phyloP scores from a whole-genome alignment of 2,797 vertebrate species.

The Lateolabrax maculatus region DNA sequence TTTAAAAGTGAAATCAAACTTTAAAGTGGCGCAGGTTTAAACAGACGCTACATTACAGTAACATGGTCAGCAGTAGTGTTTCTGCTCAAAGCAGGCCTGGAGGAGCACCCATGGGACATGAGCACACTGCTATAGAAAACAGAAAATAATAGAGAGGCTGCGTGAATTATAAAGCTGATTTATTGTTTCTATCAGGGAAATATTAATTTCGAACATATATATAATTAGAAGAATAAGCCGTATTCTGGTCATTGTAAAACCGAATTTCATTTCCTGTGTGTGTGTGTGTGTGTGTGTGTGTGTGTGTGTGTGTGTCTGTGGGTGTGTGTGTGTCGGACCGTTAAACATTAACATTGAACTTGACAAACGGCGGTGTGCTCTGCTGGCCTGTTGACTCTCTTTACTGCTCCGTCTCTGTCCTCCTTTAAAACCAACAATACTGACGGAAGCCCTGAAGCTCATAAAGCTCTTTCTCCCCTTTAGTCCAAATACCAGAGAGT shows the following conservation, averaged over 20 bases:
- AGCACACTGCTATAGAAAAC: neutral
- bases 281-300: too few relatives aligned
- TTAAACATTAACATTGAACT: constrained; percentile 83
- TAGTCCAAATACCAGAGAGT: constrained; percentile 69
- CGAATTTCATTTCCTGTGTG: constrained; percentile 2
- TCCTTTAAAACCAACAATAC: constrained; percentile 75
- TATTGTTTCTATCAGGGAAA: neutral
- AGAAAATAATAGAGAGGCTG: neutral
- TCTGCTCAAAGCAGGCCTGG: neutral
- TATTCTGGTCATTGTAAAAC: constrained; percentile 14
- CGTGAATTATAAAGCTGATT: neutral
- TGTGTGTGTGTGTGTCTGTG: constrained; percentile 34
- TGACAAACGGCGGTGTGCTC: constrained; percentile 76
- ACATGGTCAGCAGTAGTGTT: neutral
- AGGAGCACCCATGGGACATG: neutral
- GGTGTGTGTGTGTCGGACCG: constrained; percentile 26
- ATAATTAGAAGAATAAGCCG: neutral
- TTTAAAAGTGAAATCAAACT: neutral
- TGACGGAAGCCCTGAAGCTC: constrained; percentile 70
- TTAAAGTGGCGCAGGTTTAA: neutral
- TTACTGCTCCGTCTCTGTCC: constrained; percentile 71
- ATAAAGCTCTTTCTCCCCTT: constrained; percentile 71
- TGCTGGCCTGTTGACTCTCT: constrained; percentile 77
- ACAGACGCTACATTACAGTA: neutral
- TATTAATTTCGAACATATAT: neutral